Conservation (phyloP, 2,888 invertebrate species). For the Aporophyla lueneburgensis region DNA sequence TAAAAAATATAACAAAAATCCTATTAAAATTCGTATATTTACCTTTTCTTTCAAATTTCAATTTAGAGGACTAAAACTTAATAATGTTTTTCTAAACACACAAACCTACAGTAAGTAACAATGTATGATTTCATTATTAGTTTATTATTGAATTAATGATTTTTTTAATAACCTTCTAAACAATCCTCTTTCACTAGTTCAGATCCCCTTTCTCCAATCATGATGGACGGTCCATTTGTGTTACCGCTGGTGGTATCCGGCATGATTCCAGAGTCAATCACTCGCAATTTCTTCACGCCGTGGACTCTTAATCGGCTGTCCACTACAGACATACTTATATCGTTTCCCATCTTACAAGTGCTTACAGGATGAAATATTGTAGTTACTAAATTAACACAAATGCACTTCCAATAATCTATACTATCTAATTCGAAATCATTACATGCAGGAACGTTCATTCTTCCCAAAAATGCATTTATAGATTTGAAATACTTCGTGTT, state of each 20-base stretch:
- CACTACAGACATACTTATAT: slow-evolving; percentile 84
- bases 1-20: too few relatives aligned
- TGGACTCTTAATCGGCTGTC: slow-evolving; percentile 81
- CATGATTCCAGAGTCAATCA: slow-evolving; percentile 92
- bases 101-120: too few relatives aligned
- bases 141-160: too few relatives aligned
- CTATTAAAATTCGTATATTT: too few relatives aligned
- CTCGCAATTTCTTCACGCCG: slow-evolving; percentile 89
- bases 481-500: neutral
- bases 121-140: too few relatives aligned
- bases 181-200: slow-evolving; percentile 87
- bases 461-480: neutral
- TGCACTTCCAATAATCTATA: neutral
- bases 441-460: neutral
- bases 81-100: too few relatives aligned
- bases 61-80: too few relatives aligned
- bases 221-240: slow-evolving; percentile 90
- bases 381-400: neutral
- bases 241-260: slow-evolving; percentile 91
- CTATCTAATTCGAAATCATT: neutral
- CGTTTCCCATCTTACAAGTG: slow-evolving; percentile 1
- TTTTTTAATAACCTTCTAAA: too few relatives aligned
- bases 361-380: neutral
- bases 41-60: too few relatives aligned
- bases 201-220: slow-evolving; percentile 92